phyloP scores from a whole-genome alignment of 2,113 vertebrate species.

The Engystomops pustulosus region DNA sequence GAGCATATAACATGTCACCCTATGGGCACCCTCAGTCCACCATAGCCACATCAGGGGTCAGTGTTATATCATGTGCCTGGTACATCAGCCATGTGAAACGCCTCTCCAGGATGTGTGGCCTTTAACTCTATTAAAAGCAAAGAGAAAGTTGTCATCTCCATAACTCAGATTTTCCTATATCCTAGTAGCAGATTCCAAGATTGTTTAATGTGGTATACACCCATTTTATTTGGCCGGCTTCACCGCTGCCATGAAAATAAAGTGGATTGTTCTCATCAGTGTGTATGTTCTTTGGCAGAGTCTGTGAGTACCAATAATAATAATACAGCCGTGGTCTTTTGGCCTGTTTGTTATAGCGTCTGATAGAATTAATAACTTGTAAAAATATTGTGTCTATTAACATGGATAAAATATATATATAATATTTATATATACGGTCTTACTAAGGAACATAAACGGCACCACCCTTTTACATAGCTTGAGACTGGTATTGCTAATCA shows the following conservation, averaged over 20 bases:
- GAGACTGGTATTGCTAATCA: neutral
- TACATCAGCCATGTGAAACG: too few relatives aligned
- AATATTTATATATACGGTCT: too few relatives aligned
- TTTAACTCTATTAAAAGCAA: neutral
- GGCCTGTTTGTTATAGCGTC: neutral
- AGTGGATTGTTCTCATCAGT: slow-evolving; percentile 73
- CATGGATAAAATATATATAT: neutral
- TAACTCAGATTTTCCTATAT: slow-evolving; percentile 79
- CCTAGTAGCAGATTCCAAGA: slow-evolving; percentile 78
- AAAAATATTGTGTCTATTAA: neutral
- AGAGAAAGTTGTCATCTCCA: slow-evolving; percentile 59
- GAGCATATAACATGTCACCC: too few relatives aligned
- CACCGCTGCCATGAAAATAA: slow-evolving; percentile 77
- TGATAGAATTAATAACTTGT: neutral
- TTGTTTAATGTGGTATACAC: slow-evolving; percentile 76
- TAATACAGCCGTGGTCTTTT: slow-evolving; percentile 69
- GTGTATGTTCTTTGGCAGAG: slow-evolving; percentile 78
- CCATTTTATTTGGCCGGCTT: slow-evolving; percentile 77
- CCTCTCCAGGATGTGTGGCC: too few relatives aligned
- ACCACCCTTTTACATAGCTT: neutral
- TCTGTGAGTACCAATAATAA: slow-evolving; percentile 70
- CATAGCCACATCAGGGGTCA: too few relatives aligned
- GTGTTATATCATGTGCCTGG: too few relatives aligned
- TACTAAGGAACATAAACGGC: neutral
- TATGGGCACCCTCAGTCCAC: too few relatives aligned